These are phyloP conservation scores for Megaceryle alcyon DNA, from an alignment of 2,797 vertebrate genomes.

Conservation along the genomic window DNA sequence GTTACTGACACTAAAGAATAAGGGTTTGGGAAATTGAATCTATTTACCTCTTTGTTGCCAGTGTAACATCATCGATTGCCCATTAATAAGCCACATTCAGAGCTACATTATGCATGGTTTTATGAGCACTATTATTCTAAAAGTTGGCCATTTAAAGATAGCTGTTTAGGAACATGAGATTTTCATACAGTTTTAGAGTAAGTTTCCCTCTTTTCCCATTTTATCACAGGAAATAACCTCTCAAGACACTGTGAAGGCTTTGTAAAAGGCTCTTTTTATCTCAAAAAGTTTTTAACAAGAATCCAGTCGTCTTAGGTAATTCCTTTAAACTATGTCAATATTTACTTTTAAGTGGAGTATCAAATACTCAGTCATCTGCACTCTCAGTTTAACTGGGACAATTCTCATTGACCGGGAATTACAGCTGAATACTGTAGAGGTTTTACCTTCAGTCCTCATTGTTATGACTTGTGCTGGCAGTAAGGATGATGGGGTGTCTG, in stretches of 20 bases:
- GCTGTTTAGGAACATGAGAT: conserved; percentile 24
- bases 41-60: not conserved
- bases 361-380: not conserved
- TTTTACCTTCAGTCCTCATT: not conserved
- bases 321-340: conserved; percentile 33
- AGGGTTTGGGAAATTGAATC: not conserved
- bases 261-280: conserved; percentile 10
- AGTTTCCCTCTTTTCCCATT: not conserved
- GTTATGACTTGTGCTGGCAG: not conserved
- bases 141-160: not conserved
- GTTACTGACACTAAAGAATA: not conserved
- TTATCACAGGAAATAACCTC: conserved; percentile 17
- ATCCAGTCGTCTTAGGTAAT: conserved; percentile 34
- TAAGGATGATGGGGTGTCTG: not conserved
- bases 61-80: not conserved
- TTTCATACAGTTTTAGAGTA: conserved; percentile 1
- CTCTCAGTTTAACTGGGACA: not conserved
- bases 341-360: conserved; percentile 41
- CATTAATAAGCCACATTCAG: not conserved
- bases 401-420: conserved; percentile 4
- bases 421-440: not conserved
- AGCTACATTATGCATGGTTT: not conserved
- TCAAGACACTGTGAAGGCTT: not conserved
- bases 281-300: conserved; percentile 38
- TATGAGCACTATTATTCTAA: not conserved